Percentiles rank a stretch among this genome's conserved stretches.
These are phyloP conservation scores for Nasonia oneida DNA, from an alignment of 2,888 invertebrate genomes.

Conservation along the genomic window DNA sequence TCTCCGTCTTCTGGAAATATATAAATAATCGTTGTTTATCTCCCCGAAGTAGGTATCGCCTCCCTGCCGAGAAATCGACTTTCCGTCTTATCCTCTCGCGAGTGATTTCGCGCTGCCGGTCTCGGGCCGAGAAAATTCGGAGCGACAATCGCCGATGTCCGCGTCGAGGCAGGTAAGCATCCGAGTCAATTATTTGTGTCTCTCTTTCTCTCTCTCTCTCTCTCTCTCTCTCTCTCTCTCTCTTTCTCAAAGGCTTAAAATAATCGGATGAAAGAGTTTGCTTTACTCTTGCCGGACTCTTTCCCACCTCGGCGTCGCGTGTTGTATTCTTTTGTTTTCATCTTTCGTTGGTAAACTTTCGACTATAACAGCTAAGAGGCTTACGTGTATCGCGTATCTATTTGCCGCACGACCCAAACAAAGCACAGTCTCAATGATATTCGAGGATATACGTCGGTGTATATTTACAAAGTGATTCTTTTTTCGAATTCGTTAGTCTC, in stretches of 20 bases:
- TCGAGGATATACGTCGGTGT: conserved; percentile 2
- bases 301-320: background rate
- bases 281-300: conserved; percentile 5
- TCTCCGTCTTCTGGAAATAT: background rate
- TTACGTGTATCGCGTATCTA: background rate
- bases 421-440: conserved; percentile 24
- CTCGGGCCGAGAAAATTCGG: background rate
- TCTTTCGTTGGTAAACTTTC: background rate
- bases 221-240: background rate
- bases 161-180: conserved; percentile 33
- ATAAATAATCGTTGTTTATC: background rate
- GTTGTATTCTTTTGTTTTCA: background rate
- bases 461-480: conserved; percentile 43
- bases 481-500: background rate
- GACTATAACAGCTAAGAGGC: too few species aligned
- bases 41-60: background rate
- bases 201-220: conserved; percentile 14
- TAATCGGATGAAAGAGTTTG: conserved; percentile 52
- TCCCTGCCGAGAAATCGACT: background rate
- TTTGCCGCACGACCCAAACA: conserved; percentile 21
- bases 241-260: conserved; percentile 31
- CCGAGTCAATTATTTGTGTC: conserved; percentile 44
- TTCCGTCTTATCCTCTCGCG: conserved; percentile 1
- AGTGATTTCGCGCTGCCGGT: conserved; percentile 13
- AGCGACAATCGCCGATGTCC: background rate